Evolutionary conservation across 2,113 vertebrate species (phyloP).

Genomic region (Murina feae): DNA sequence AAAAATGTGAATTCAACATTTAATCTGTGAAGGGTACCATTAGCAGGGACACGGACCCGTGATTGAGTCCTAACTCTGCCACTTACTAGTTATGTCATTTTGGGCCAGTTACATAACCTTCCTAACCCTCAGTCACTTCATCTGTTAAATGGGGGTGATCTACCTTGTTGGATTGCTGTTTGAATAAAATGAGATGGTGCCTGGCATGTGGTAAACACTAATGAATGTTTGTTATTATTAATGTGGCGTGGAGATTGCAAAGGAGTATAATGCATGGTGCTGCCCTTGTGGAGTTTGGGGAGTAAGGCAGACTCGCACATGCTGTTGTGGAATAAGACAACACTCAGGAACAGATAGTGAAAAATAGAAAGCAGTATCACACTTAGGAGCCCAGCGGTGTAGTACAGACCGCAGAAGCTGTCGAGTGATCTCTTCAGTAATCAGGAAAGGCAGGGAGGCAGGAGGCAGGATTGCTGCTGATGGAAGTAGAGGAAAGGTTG

Average conservation of each 20-base stretch:
- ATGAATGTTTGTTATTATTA: neutral
- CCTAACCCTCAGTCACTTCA: neutral
- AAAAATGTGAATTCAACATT: neutral
- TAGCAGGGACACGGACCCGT: neutral
- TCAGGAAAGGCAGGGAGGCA: neutral
- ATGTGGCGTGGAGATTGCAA: neutral
- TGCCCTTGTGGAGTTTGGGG: neutral
- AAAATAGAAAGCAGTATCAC: neutral
- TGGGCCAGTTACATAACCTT: neutral
- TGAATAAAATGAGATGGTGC: slow-evolving; percentile 18
- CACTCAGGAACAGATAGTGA: neutral
- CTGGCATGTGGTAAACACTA: neutral
- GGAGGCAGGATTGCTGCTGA: neutral
- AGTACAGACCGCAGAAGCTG: neutral
- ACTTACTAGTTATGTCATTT: neutral
- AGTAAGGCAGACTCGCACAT: neutral
- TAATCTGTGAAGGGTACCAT: neutral
- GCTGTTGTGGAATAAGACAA: neutral
- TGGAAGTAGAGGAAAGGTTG: neutral
- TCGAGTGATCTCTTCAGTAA: neutral
- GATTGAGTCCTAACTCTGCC: neutral
- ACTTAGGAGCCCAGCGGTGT: neutral
- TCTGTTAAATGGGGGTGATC: neutral
- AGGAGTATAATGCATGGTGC: neutral
- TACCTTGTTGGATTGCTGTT: neutral